Conservation (phyloP, 2,888 invertebrate genomes). For the Melieria picta region DNA sequence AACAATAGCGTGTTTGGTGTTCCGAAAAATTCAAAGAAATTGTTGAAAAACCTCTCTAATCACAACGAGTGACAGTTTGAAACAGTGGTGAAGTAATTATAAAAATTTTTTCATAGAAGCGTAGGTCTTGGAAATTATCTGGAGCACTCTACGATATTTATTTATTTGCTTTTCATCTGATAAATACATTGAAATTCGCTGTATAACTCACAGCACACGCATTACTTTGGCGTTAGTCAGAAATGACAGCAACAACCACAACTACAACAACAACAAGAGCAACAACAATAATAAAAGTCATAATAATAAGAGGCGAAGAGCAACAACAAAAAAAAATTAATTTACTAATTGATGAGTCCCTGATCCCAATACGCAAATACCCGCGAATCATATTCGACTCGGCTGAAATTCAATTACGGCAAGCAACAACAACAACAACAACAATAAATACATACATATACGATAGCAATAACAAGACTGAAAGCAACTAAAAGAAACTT, state of each 20-base stretch:
- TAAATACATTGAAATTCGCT: too few relatives aligned
- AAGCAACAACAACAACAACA: conserved; percentile 24
- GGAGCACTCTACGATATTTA: too few relatives aligned
- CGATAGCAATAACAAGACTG: conserved; percentile 14
- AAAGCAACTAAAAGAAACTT: conserved; percentile 12
- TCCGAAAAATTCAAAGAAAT: too few relatives aligned
- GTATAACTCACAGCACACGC: too few relatives aligned
- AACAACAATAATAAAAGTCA: background rate
- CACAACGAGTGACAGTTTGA: too few relatives aligned
- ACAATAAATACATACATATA: conserved; percentile 28
- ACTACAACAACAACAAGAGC: background rate
- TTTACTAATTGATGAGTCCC: conserved; percentile 65
- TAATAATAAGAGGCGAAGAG: conserved; percentile 17
- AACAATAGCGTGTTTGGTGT: too few relatives aligned
- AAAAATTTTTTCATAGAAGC: too few relatives aligned
- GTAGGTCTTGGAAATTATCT: too few relatives aligned
- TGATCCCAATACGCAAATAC: conserved; percentile 63
- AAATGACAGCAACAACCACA: background rate
- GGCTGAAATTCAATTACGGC: conserved; percentile 40
- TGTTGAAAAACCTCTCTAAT: too few relatives aligned
- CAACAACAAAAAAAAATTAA: conserved; percentile 55
- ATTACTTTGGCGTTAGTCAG: background rate
- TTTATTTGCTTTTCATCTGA: too few relatives aligned
- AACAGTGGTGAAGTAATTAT: too few relatives aligned
- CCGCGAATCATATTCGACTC: conserved; percentile 39